Evolutionary conservation across 2,797 vertebrate genomes (phyloP), one percentile per base, ranked within the genome.

Genomic region (Margarornis squamiger): DNA sequence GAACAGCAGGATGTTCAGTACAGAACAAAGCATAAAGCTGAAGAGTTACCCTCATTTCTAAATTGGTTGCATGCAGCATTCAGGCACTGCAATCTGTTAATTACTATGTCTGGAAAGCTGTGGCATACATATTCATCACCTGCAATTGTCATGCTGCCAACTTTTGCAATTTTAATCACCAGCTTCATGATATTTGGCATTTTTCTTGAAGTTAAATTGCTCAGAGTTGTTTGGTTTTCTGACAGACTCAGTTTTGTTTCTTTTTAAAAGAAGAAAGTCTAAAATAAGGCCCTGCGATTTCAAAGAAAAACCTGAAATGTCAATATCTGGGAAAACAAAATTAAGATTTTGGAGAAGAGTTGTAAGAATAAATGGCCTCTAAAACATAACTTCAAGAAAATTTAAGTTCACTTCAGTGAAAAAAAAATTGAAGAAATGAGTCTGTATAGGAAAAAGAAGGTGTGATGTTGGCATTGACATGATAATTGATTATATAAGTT

Each of bases 51-150:
- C 45, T 91, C 14, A 11, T 70, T 95, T 90, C 91, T 92, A 94
- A 93, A 92, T 81, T 73, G 84, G 79, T 86, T 95, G 32, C 41
- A 84, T 78, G 39, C 54, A 93, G 82, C 57, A 90, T 93, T 93
- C 68, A 81, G 92, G 49, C 55, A 95, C 48, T 61, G 94, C 95
- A 84, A 22, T 88, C 76, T 94, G 87, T 90, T 96, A 96, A 97
- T 96, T 96, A 75, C 10, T 57, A 63, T 43, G 96, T 96, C 92
- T 97, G 88, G 89, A 81, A 93, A 92, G 38, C 51, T 73, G 88
- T 71, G 59, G 90, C 91, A 96, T 95, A 62, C 66, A 95, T 95
- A 96, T 95, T 97, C 94, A 95, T 96, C 94, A 94, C 82, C 92
- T 94, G 62, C 46, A 78, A 94, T 86, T 96, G 91, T 92, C 68